phyloP scores from a whole-genome alignment of 1,140 invertebrate species.

The Macrocentrus cingulum region DNA sequence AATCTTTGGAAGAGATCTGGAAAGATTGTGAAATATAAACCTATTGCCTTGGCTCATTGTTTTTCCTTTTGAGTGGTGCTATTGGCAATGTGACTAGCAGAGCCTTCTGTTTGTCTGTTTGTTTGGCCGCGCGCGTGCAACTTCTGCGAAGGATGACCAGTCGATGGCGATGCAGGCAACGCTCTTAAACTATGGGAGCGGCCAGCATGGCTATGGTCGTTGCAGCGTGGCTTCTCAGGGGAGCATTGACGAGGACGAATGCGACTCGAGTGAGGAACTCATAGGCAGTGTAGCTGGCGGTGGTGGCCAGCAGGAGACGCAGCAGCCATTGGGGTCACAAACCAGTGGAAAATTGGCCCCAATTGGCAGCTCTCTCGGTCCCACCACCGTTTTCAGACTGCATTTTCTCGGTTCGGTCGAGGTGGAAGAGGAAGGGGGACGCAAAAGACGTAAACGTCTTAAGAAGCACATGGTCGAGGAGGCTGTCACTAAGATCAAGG shows the following conservation, averaged over 20 bases:
- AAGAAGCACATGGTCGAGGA: conserved; percentile 95
- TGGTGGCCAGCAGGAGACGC: conserved; percentile 51
- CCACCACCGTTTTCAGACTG: conserved; percentile 74
- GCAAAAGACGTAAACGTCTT: conserved; percentile 71
- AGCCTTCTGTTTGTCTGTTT: conserved; percentile 56
- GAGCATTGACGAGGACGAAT: conserved; percentile 56
- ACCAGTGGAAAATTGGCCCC: conserved; percentile 50
- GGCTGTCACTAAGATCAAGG: conserved; percentile 95
- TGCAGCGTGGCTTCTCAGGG: conserved; percentile 55
- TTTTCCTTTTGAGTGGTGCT: conserved; percentile 35
- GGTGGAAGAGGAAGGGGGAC: conserved; percentile 76
- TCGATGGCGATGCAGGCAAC: conserved; percentile 52
- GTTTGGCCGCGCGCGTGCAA: conserved; percentile 49
- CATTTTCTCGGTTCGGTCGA: conserved; percentile 82
- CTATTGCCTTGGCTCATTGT: conserved; percentile 25
- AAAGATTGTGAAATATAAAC: background rate
- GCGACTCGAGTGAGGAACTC: conserved; percentile 57
- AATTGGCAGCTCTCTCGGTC: conserved; percentile 48
- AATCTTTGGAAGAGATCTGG: background rate
- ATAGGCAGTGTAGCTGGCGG: conserved; percentile 53
- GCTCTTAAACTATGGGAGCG: conserved; percentile 54
- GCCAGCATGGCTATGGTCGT: conserved; percentile 51
- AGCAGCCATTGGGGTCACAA: conserved; percentile 41
- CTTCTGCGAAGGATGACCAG: conserved; percentile 43
- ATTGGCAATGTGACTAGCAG: conserved; percentile 53